Percentiles rank a stretch among this genome's conserved stretches.
These are phyloP conservation scores for Sebastes miniatus DNA, from an alignment of 2,797 vertebrate species.

Conservation along the genomic window DNA sequence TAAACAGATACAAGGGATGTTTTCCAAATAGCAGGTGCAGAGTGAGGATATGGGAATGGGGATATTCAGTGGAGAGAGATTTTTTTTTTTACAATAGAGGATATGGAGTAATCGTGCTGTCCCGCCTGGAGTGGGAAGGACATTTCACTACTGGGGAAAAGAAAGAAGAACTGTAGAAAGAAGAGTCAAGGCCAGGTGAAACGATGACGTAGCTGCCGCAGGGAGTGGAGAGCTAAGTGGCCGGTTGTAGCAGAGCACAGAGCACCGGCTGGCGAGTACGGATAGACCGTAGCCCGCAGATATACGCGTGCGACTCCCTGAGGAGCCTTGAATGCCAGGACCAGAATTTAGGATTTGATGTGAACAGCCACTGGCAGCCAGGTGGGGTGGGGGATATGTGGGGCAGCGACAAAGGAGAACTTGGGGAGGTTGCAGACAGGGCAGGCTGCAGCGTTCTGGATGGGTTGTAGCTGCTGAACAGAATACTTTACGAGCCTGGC, in stretches of 20 bases:
- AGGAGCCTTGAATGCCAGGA: constrained; percentile 47
- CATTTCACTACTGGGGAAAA: constrained; percentile 10
- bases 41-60: background rate
- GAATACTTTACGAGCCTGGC: constrained; percentile 23
- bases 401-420: constrained; percentile 17
- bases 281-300: constrained; percentile 50
- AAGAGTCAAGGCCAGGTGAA: constrained; percentile 56
- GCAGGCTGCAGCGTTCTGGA: constrained; percentile 14
- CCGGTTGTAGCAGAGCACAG: constrained; percentile 13
- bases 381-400: background rate
- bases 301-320: constrained; percentile 34
- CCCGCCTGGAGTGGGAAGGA: constrained; percentile 28
- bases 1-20: constrained; percentile 4
- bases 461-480: constrained; percentile 23
- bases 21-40: constrained; percentile 10
- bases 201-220: constrained; percentile 20
- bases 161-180: background rate
- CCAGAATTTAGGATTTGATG: constrained; percentile 56
- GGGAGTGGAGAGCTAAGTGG: constrained; percentile 42
- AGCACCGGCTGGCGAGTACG: constrained; percentile 7
- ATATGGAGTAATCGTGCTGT: constrained; percentile 13
- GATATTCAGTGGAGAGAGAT: constrained; percentile 9
- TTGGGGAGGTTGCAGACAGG: constrained; percentile 44
- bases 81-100: constrained; percentile 6
- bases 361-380: constrained; percentile 43